Percentiles rank a stretch among this genome's conserved stretches.
Conservation (phyloP, 2,888 invertebrate species). For the Bombylius major region DNA sequence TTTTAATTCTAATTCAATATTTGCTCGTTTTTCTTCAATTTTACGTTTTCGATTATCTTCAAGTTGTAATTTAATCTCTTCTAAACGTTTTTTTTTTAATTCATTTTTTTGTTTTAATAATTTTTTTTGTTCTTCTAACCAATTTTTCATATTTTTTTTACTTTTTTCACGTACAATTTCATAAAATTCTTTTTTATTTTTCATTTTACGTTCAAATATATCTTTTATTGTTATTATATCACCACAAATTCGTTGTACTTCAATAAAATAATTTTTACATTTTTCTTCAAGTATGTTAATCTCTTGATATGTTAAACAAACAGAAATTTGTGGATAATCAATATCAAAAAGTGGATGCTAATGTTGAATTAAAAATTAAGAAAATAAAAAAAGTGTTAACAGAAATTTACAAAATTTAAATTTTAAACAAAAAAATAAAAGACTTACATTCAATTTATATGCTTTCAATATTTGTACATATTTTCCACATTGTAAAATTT, state of each 20-base stretch:
- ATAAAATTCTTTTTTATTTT: constrained; percentile 39
- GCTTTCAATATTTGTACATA: constrained; percentile 56
- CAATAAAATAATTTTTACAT: constrained; percentile 21
- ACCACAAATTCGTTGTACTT: constrained; percentile 34
- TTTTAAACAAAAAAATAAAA: neutral
- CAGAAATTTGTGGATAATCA: constrained; percentile 26
- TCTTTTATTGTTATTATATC: constrained; percentile 40
- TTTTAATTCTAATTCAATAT: constrained; percentile 24
- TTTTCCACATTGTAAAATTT: constrained; percentile 62
- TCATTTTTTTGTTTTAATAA: constrained; percentile 17
- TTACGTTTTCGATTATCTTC: constrained; percentile 24
- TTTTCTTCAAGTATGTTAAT: constrained; percentile 19
- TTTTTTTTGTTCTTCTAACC: constrained; percentile 22
- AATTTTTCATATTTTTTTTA: constrained; percentile 24
- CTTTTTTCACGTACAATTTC: constrained; percentile 40
- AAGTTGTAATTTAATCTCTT: constrained; percentile 24
- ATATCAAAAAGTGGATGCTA: constrained; percentile 30
- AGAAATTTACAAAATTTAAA: neutral
- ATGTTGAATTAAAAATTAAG: neutral
- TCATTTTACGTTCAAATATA: constrained; percentile 39
- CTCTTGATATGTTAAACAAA: constrained; percentile 28
- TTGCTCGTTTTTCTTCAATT: constrained; percentile 24
- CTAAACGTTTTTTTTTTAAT: constrained; percentile 22
- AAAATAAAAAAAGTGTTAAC: neutral
- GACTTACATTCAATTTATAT: constrained; percentile 53